Base-by-base conservation (phyloP, 2,113 vertebrate species). In the Entomyzon cyanotis region DNA sequence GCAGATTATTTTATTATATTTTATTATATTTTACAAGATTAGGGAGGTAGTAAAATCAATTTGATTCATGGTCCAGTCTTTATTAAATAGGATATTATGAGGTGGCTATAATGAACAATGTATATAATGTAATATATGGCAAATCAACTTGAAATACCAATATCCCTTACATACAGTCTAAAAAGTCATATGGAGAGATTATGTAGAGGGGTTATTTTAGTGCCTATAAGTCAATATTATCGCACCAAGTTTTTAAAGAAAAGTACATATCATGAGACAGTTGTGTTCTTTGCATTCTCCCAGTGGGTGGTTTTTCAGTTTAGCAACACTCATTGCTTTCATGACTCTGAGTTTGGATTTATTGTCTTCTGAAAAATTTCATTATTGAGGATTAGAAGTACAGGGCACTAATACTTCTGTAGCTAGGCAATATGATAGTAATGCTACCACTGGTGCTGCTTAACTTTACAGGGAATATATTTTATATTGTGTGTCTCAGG, bases 361-460 rank as follows among this genome's bases (percentile, higher is more conserved):
- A 60, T 59, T 92, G 14, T 71, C 56, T 68, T 42, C 58, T 94
- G 46, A 91, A 92, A 96, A 97, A 91, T 65, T 24, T 60, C 31
- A 6, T 94, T 42, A 78, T 82, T 84, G 92, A 74, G 50, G 60
- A 78, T 89, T 78, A 69, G 49, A 87, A 86, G 16, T 60, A 41
- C 73, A 95, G 35, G 19, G 81, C 41, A 71, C 30, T 79, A 86
- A 64, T 76, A 62, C 46, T 67, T 47, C 50, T 95, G 63, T 79
- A 63, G 19, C 56, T 5, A 4, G n/a, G 82, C 84, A 79, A n/a
- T 68, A n/a, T 55, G 13, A 41, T 60, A 87, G 12, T 16, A 65
- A 4, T n/a, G 21, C 10, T 84, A 56, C 33, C 9, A 39, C 42
- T 74, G 60, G 47, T 46, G 68, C 14, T 74, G 11, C 50, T 78